Conservation (phyloP, 2,113 vertebrate species). For the Phrynosoma platyrhinos region DNA sequence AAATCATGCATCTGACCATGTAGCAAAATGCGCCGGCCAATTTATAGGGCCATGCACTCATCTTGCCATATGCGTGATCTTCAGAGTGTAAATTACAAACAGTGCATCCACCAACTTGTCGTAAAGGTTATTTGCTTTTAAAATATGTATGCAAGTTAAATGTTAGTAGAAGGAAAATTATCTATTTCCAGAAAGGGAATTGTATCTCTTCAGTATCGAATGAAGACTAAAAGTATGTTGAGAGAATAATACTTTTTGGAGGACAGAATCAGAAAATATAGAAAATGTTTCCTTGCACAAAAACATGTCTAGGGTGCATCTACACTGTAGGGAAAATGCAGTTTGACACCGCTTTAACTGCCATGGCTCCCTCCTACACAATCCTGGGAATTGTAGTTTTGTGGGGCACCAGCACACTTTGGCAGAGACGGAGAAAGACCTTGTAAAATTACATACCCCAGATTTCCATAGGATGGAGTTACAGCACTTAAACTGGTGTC, state of each 20-base stretch:
- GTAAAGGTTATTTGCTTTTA: conserved; percentile 73
- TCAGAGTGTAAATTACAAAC: conserved; percentile 72
- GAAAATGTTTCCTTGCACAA: neutral
- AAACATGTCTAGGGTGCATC: too few relatives aligned
- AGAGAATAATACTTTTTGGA: neutral
- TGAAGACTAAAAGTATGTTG: neutral
- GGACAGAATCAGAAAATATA: neutral
- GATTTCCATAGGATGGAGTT: too few relatives aligned
- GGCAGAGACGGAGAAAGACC: too few relatives aligned
- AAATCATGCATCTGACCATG: conserved; percentile 80
- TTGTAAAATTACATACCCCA: too few relatives aligned
- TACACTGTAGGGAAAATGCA: too few relatives aligned
- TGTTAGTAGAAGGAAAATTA: conserved; percentile 48
- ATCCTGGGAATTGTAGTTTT: too few relatives aligned
- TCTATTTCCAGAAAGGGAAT: conserved; percentile 28
- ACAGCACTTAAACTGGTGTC: too few relatives aligned
- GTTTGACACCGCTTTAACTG: too few relatives aligned
- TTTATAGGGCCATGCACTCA: conserved; percentile 76
- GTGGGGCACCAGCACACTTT: too few relatives aligned
- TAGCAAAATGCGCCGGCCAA: conserved; percentile 77
- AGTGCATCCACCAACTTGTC: conserved; percentile 60
- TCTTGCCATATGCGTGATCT: conserved; percentile 74
- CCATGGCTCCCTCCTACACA: too few relatives aligned
- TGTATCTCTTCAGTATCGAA: neutral
- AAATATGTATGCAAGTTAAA: conserved; percentile 48